Evolutionary conservation across 2,888 invertebrate species (phyloP).

Genomic region (Rhorus exstirpatorius): DNA sequence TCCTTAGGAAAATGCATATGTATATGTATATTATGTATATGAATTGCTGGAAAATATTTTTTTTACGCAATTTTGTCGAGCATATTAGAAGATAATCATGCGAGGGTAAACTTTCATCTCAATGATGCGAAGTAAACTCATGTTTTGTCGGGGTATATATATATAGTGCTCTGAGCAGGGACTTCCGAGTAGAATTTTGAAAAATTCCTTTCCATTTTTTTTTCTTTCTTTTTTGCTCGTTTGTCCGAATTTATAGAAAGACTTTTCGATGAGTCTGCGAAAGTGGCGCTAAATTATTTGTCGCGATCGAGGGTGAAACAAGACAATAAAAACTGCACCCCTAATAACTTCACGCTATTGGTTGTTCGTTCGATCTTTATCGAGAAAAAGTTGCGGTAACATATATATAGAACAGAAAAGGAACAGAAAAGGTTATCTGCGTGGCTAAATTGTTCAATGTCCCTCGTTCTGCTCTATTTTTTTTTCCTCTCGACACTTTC

Average conservation of each 20-base stretch:
- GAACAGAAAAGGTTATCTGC: slow-evolving; percentile 34
- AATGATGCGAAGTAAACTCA: too few species aligned
- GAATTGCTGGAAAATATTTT: too few species aligned
- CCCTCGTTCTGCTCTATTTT: slow-evolving; percentile 54
- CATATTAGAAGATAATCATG: neutral
- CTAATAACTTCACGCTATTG: slow-evolving; percentile 42
- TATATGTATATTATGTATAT: neutral
- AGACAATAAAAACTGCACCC: slow-evolving; percentile 30
- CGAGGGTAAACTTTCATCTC: neutral
- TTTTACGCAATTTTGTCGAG: too few species aligned
- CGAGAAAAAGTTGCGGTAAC: slow-evolving; percentile 16
- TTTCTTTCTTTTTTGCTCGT: neutral
- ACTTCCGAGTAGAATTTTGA: too few species aligned
- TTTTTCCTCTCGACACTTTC: slow-evolving; percentile 54
- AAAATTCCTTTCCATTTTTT: neutral
- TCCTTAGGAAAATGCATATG: neutral
- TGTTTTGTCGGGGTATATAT: too few species aligned
- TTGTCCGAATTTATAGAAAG: neutral
- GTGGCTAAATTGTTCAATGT: slow-evolving; percentile 8
- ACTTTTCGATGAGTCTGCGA: neutral
- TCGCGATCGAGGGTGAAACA: slow-evolving; percentile 5
- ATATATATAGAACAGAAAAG: slow-evolving; percentile 16
- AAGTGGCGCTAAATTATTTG: slow-evolving; percentile 28
- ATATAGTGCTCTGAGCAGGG: too few species aligned
- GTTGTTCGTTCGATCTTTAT: slow-evolving; percentile 40